Conservation (phyloP, 2,113 vertebrate genomes). For the Drymodes brunneopygia region DNA sequence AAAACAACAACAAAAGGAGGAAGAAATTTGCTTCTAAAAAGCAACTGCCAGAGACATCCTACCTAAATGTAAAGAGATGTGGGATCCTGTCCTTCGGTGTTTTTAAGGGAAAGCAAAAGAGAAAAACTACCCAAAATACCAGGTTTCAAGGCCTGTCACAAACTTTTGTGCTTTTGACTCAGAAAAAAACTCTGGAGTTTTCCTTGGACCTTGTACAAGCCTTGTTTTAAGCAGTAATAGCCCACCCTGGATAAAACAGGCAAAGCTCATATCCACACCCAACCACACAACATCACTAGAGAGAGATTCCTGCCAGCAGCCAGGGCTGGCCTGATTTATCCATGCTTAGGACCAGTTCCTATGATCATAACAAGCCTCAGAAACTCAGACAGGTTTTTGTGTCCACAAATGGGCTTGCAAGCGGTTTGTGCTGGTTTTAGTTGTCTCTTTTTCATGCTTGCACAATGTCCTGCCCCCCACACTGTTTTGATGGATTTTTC, state of each 20-base stretch:
- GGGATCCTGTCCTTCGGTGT: neutral
- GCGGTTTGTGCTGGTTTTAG: neutral
- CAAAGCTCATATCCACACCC: neutral
- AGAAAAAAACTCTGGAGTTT: neutral
- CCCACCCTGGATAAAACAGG: neutral
- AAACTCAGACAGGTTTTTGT: neutral
- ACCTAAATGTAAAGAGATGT: neutral
- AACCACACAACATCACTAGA: neutral
- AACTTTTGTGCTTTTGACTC: neutral
- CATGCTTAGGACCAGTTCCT: neutral
- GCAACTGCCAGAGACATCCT: neutral
- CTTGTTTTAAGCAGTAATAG: neutral
- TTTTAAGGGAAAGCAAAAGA: neutral
- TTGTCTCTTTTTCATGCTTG: neutral
- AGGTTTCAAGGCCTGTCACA: neutral
- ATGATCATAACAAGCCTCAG: neutral
- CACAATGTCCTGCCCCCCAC: fast-evolving
- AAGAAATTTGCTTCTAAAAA: neutral
- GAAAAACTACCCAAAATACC: neutral
- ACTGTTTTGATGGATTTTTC: neutral
- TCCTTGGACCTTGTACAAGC: neutral
- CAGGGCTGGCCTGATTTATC: neutral
- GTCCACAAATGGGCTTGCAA: neutral
- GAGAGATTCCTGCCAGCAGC: neutral
- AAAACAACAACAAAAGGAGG: neutral